A percentile compares a stretch with the other conserved stretches of the same genome.
Conservation (phyloP, 2,888 invertebrate species). For the Pseudococcus viburni region DNA sequence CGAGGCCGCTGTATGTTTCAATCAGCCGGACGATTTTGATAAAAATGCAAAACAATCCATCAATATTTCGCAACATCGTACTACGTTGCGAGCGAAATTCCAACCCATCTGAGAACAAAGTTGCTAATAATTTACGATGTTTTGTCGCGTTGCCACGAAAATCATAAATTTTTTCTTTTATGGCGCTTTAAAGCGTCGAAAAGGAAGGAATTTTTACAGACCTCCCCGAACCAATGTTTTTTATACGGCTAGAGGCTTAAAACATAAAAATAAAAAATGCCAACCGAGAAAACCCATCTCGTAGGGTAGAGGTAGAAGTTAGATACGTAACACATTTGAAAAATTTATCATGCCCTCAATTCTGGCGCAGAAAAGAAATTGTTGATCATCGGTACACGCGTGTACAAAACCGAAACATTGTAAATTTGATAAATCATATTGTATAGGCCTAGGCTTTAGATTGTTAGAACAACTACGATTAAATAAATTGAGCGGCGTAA, state of each 20-base stretch:
- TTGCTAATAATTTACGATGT: constrained; percentile 7
- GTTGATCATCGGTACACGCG: neutral
- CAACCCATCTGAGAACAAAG: neutral
- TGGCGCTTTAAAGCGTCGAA: neutral
- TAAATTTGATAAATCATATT: constrained; percentile 25
- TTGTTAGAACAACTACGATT: constrained; percentile 1
- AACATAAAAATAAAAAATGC: constrained; percentile 18
- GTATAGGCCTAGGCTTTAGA: neutral
- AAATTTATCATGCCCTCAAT: neutral
- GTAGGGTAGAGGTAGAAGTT: neutral
- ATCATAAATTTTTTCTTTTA: constrained; percentile 41
- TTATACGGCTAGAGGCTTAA: neutral
- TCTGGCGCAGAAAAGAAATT: neutral
- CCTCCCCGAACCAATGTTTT: neutral
- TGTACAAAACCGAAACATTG: neutral
- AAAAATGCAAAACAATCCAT: neutral
- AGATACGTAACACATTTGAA: constrained; percentile 8
- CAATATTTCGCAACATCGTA: neutral
- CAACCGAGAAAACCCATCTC: neutral
- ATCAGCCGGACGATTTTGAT: neutral
- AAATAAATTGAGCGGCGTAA: constrained; percentile 1
- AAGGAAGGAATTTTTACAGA: neutral
- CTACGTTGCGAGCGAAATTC: too few relatives aligned
- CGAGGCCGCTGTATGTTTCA: neutral
- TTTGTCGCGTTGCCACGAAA: neutral